Percentiles rank a stretch among this genome's conserved stretches.
These are phyloP conservation scores for Colinus virginianus DNA, from an alignment of 2,113 vertebrate genomes.

Conservation along the genomic window DNA sequence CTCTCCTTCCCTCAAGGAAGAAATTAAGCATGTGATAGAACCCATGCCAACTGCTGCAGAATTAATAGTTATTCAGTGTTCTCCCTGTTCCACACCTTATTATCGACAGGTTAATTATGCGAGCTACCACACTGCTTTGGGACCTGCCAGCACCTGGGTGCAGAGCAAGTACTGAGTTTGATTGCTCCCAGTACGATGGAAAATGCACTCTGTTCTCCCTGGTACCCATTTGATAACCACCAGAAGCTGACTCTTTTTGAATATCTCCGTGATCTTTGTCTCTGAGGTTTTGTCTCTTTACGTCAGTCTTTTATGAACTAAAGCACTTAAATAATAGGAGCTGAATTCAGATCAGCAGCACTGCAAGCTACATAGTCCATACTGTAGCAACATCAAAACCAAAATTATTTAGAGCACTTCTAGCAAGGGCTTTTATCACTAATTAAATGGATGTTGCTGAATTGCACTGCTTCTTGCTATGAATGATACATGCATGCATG, in stretches of 20 bases:
- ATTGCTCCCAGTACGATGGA: constrained; percentile 4
- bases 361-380: background rate
- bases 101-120: constrained; percentile 15
- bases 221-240: background rate
- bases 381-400: background rate
- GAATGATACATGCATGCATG: background rate
- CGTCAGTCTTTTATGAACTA: background rate
- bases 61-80: constrained; percentile 1
- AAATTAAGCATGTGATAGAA: background rate
- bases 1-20: background rate
- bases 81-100: background rate
- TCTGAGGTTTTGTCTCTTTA: constrained; percentile 6
- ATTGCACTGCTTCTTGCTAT: constrained; percentile 1
- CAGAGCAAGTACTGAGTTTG: constrained; percentile 16
- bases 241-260: background rate
- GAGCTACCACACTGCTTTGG: background rate
- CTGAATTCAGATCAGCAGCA: background rate
- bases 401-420: background rate
- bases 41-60: background rate
- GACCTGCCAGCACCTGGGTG: background rate
- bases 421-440: background rate
- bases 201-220: background rate
- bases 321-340: background rate
- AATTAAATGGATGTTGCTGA: background rate
- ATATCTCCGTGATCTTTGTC: constrained; percentile 2